Conservation (phyloP, 2,888 invertebrate species). For the Bembecia ichneumoniformis region DNA sequence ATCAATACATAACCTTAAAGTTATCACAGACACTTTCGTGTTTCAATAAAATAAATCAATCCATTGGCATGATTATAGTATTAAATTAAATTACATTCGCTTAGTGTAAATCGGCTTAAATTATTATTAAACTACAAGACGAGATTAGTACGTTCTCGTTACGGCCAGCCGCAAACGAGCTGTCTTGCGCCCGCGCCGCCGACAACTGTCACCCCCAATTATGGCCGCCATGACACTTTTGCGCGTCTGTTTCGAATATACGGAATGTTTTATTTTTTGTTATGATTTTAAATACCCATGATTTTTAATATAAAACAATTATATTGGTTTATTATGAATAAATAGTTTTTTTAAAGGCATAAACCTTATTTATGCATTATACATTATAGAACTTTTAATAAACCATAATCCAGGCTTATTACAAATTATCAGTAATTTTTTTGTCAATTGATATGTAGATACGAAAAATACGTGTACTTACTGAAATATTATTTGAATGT, state of each 20-base stretch:
- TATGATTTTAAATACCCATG: neutral
- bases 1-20: no score
- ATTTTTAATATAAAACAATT: neutral
- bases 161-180: slow-evolving; percentile 53
- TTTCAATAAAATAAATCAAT: neutral
- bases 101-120: slow-evolving; percentile 40
- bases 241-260: slow-evolving; percentile 62
- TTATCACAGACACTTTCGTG: neutral
- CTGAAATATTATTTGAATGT: no score
- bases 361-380: no score
- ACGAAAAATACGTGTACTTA: no score
- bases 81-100: slow-evolving; percentile 38
- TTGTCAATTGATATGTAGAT: no score
- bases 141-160: slow-evolving; percentile 49
- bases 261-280: slow-evolving; percentile 7
- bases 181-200: slow-evolving; percentile 38
- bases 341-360: no score
- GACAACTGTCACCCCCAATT: slow-evolving; percentile 65
- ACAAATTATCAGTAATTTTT: no score
- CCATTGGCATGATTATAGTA: slow-evolving; percentile 17
- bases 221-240: slow-evolving; percentile 57
- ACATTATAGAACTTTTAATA: no score
- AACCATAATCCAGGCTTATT: no score
- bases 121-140: slow-evolving; percentile 40
- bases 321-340: no score